Conservation (phyloP, 2,888 invertebrate genomes). For the Cosmopolites sordidus region DNA sequence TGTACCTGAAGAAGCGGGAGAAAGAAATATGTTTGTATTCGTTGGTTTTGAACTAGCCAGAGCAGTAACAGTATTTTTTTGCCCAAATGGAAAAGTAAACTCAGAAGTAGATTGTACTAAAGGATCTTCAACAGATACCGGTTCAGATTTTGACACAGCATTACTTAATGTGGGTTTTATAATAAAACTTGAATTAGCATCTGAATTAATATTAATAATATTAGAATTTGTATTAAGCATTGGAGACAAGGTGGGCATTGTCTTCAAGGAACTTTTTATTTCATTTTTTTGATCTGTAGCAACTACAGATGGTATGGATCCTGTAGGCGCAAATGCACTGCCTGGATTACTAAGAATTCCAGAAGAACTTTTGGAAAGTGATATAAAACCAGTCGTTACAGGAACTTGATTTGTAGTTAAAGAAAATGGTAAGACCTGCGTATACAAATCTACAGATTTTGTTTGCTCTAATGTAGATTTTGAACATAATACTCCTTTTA, state of each 20-base stretch:
- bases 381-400: constrained; percentile 7
- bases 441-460: not conserved
- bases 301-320: not conserved
- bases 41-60: not conserved
- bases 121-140: too few species aligned
- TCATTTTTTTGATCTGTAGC: not conserved
- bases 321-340: constrained; percentile 28
- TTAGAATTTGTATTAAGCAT: too few species aligned
- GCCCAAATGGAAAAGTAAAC: not conserved
- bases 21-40: not conserved
- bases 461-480: not conserved
- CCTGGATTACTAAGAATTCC: constrained; percentile 13
- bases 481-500: constrained; percentile 8
- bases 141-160: not conserved
- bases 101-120: too few species aligned
- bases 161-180: not conserved
- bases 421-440: constrained; percentile 3
- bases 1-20: not conserved
- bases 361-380: constrained; percentile 13
- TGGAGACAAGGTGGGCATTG: too few species aligned
- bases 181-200: too few species aligned
- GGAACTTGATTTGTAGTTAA: not conserved
- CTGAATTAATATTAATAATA: too few species aligned
- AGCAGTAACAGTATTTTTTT: not conserved
- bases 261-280: too few species aligned